These are phyloP conservation scores for Propsilocerus akamusi DNA, from an alignment of 1,140 invertebrate genomes.

Conservation along the genomic window DNA sequence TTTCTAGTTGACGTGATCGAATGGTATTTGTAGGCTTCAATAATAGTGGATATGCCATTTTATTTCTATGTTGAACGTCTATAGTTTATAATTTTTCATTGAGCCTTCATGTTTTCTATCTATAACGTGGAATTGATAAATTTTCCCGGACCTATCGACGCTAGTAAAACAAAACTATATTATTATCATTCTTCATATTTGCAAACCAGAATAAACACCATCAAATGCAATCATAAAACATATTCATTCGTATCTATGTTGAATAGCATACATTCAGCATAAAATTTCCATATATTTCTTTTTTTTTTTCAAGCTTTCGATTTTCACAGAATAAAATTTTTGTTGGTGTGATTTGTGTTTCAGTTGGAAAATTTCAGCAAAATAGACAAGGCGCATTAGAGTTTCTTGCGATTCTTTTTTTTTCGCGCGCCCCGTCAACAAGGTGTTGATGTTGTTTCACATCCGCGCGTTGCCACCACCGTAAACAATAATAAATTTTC, in stretches of 20 bases:
- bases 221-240: not conserved
- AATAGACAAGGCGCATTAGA: not conserved
- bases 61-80: too few species aligned
- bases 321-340: not conserved
- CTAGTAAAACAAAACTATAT: not conserved
- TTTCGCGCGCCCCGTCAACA: not conserved
- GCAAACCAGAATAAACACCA: too few species aligned
- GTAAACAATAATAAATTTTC: constrained; percentile 2
- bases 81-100: too few species aligned
- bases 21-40: not conserved
- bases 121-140: too few species aligned
- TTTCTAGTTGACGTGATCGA: not conserved
- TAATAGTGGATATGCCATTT: too few species aligned
- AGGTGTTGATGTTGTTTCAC: constrained; percentile 1
- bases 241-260: not conserved
- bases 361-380: not conserved
- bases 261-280: constrained; percentile 2
- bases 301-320: too few species aligned
- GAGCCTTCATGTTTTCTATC: too few species aligned
- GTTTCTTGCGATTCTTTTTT: not conserved
- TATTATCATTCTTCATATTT: not conserved
- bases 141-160: too few species aligned
- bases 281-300: not conserved
- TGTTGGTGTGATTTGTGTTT: not conserved
- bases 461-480: too few species aligned